Conservation (phyloP, 2,888 invertebrate genomes). For the Dyspetes luteomarginatus region DNA sequence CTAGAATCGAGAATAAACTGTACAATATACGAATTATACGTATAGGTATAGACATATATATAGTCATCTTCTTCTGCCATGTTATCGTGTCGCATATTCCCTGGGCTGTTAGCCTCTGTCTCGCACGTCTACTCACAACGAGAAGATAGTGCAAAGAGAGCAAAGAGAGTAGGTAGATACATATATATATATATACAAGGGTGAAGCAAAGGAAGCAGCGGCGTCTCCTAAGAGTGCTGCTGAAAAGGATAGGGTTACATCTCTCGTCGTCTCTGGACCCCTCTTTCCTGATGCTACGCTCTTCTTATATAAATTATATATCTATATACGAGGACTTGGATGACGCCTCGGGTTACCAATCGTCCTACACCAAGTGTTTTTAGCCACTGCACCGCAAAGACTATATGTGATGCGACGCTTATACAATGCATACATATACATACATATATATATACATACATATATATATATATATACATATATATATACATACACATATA, state of each 20-base stretch:
- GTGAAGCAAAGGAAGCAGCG: slow-evolving; percentile 56
- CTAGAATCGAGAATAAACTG: too few species aligned
- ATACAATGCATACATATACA: too few species aligned
- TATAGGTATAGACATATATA: too few species aligned
- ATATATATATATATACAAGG: background rate
- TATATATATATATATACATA: too few species aligned
- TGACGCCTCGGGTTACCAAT: slow-evolving; percentile 79
- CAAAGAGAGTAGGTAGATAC: slow-evolving; percentile 17
- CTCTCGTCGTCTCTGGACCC: slow-evolving; percentile 72
- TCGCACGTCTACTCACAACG: slow-evolving; percentile 27
- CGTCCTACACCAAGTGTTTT: slow-evolving; percentile 78
- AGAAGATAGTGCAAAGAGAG: too few species aligned
- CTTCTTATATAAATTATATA: slow-evolving; percentile 12
- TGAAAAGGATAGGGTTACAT: slow-evolving; percentile 77
- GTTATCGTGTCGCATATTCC: slow-evolving; percentile 21
- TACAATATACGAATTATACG: too few species aligned
- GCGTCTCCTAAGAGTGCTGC: slow-evolving; percentile 72
- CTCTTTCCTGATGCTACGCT: slow-evolving; percentile 55
- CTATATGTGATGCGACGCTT: slow-evolving; percentile 25
- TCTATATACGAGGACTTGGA: slow-evolving; percentile 22
- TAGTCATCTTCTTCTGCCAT: slow-evolving; percentile 20
- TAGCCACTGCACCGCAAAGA: slow-evolving; percentile 62
- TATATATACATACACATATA: too few species aligned
- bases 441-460: too few species aligned
- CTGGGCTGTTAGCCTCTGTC: slow-evolving; percentile 33